Percentiles rank a stretch among this genome's conserved stretches.
These are phyloP conservation scores for Amaurobius ferox DNA, from an alignment of 2,888 invertebrate species.

Conservation along the genomic window DNA sequence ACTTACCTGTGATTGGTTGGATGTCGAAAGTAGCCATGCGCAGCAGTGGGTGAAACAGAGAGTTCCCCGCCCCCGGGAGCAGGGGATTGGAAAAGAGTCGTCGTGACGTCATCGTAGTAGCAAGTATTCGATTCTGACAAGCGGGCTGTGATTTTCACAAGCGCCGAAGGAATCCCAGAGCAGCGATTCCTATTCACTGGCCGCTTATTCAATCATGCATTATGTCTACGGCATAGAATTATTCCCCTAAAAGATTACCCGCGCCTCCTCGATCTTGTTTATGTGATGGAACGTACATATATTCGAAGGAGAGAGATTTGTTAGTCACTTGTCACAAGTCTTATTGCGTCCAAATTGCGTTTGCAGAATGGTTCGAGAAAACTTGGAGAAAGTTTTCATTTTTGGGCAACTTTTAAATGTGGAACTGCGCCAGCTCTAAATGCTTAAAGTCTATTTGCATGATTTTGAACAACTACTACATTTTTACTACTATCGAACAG, in stretches of 20 bases:
- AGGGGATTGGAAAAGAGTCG: slow-evolving; percentile 65
- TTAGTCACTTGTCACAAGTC: not conserved
- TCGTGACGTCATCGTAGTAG: slow-evolving; percentile 55
- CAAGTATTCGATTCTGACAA: slow-evolving; percentile 49
- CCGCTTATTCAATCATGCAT: slow-evolving; percentile 70
- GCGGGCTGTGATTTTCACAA: slow-evolving; percentile 54
- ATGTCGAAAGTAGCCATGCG: slow-evolving; percentile 56
- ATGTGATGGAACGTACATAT: slow-evolving; percentile 11
- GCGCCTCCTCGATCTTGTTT: not conserved
- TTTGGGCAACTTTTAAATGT: no score
- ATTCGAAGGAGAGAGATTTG: not conserved
- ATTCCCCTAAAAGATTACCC: slow-evolving; percentile 50
- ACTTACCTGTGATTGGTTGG: slow-evolving; percentile 49
- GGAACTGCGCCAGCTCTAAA: no score
- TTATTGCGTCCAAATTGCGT: not conserved
- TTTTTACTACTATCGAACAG: no score
- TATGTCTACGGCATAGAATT: slow-evolving; percentile 70
- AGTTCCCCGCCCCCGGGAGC: slow-evolving; percentile 51
- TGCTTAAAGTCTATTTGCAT: no score
- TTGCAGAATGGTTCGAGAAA: not conserved
- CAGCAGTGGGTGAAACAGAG: slow-evolving; percentile 53
- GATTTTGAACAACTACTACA: no score
- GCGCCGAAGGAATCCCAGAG: slow-evolving; percentile 59
- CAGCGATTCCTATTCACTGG: slow-evolving; percentile 58
- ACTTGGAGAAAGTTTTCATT: no score